A percentile compares a stretch with the other conserved stretches of the same genome.
phyloP scores from a whole-genome alignment of 2,113 vertebrate genomes.

The Mustela lutreola region DNA sequence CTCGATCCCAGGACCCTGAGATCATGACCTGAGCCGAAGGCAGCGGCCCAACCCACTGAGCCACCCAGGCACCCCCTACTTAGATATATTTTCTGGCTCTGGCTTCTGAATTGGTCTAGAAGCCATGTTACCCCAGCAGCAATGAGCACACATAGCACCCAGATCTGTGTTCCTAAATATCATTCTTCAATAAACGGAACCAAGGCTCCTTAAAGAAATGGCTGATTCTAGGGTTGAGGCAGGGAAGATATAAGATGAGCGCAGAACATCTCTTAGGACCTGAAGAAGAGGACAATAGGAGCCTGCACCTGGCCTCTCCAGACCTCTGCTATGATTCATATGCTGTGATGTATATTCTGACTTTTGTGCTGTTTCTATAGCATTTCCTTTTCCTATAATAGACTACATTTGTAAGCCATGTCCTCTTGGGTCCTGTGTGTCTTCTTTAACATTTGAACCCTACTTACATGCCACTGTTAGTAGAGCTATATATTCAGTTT shows the following conservation, averaged over 20 bases:
- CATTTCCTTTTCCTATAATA: background rate
- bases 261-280: background rate
- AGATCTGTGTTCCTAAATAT: slow-evolving; percentile 32
- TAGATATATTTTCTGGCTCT: background rate
- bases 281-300: background rate
- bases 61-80: no score
- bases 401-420: background rate
- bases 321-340: background rate
- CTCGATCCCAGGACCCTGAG: no score
- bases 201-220: slow-evolving; percentile 18
- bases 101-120: background rate
- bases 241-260: background rate
- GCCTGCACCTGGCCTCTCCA: background rate
- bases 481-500: background rate
- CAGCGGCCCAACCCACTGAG: no score
- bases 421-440: background rate
- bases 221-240: background rate
- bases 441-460: background rate
- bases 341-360: background rate
- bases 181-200: background rate
- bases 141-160: background rate
- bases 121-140: background rate
- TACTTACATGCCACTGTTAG: background rate
- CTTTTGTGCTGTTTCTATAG: background rate
- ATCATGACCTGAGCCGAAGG: no score